These are phyloP conservation scores for Hypotaenidia philippensis DNA, from an alignment of 2,797 vertebrate genomes.

Conservation along the genomic window DNA sequence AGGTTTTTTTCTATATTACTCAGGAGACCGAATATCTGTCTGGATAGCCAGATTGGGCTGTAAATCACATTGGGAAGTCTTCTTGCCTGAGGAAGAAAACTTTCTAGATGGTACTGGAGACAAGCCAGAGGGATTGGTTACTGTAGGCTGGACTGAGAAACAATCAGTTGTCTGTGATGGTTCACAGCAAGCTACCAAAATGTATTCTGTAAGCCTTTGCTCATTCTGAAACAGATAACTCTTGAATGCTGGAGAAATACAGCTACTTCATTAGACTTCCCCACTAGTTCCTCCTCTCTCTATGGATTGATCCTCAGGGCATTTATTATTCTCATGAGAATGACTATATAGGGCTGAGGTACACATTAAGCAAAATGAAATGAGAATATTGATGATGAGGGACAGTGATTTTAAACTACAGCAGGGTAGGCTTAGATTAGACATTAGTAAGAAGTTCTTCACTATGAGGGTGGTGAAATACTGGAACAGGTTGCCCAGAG, in stretches of 20 bases:
- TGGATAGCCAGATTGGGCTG: neutral
- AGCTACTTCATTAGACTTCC: neutral
- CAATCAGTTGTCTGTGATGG: neutral
- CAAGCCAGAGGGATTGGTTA: neutral
- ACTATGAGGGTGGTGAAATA: too few relatives aligned
- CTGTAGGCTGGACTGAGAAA: neutral
- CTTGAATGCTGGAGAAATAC: neutral
- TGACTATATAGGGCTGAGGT: neutral
- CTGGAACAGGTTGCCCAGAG: too few relatives aligned
- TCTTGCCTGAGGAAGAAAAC: constrained; percentile 7
- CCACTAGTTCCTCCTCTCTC: neutral
- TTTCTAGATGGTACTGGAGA: constrained; percentile 4
- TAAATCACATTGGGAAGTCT: constrained; percentile 10
- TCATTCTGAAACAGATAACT: neutral
- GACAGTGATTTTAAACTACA: too few relatives aligned
- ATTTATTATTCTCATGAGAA: neutral
- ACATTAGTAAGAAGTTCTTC: too few relatives aligned
- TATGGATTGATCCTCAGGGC: neutral
- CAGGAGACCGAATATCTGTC: neutral
- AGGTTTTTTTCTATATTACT: neutral
- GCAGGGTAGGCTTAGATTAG: too few relatives aligned
- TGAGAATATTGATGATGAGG: neutral
- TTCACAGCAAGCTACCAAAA: neutral
- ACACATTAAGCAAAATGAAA: neutral
- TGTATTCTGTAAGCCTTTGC: neutral